Percentiles rank a stretch among this genome's conserved stretches.
Evolutionary conservation across 2,797 vertebrate species (phyloP).

Genomic region (Chelidonichthys spinosus): DNA sequence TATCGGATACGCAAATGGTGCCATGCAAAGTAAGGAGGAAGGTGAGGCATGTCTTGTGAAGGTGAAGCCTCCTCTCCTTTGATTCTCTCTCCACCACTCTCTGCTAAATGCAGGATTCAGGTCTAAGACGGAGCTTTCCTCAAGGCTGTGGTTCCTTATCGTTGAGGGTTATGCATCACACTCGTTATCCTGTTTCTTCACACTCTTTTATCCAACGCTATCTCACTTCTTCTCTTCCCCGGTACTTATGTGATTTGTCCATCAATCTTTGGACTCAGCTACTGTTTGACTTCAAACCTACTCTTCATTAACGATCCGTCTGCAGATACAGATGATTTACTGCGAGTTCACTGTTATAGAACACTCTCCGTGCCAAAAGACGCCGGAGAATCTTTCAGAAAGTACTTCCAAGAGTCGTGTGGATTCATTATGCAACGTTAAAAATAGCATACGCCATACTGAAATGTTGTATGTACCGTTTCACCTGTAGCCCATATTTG

Average conservation of each 20-base stretch:
- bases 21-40: slow-evolving; percentile 14
- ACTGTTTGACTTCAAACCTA: not conserved
- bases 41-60: not conserved
- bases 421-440: not conserved
- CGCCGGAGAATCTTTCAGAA: not conserved
- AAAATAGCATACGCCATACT: too few relatives aligned
- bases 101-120: not conserved
- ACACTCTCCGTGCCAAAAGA: not conserved
- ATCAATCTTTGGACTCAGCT: not conserved
- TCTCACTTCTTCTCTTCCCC: not conserved
- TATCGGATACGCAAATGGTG: slow-evolving; percentile 10
- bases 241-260: not conserved
- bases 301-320: not conserved
- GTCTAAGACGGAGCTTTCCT: not conserved
- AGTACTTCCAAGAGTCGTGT: not conserved
- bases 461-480: not conserved
- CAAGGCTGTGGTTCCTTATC: not conserved
- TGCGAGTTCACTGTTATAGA: too few relatives aligned
- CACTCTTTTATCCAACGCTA: not conserved
- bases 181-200: not conserved
- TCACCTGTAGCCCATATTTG: not conserved
- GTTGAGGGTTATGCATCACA: not conserved
- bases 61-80: not conserved
- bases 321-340: too few relatives aligned
- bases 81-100: not conserved